Evolutionary conservation across 2,797 vertebrate species (phyloP), one percentile per base, ranked within the genome.

Genomic region (Malurus splendens): DNA sequence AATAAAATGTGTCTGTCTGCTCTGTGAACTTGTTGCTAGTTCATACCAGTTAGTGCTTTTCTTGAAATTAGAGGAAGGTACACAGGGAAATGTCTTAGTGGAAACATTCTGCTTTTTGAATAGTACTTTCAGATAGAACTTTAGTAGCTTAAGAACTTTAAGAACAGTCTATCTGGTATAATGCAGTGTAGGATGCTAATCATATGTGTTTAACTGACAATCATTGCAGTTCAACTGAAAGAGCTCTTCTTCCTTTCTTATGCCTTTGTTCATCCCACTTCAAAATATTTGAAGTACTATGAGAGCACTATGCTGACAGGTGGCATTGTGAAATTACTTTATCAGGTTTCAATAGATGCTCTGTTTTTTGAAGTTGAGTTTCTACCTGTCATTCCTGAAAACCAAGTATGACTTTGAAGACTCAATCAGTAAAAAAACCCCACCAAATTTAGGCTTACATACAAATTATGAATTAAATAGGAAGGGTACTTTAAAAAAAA

Each of bases 231-330:
- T 90, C 54, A 74, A 61, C 66, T 65, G 62, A 85, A 83, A 66
- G 59, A 85, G 8, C 41, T 73, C 12, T 45, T 80, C 27, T 75
- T 76, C 45, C 33, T 77, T 92, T 89, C 38, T 61, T 59, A 44
- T 74, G 16, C n/a, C 55, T 77, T 86, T 93, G 36, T 90, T 92
- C 62, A 87, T 75, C 18, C 87, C 55, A 33, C 59, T 93, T 94
- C 52, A 89, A 86, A 89, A 89, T 87, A 89, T 86, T 86, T 89
- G 59, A 81, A 78, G 27, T 90, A 39, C 23, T 81, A 20, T 2
- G 4, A 45, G n/a, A 93, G 30, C 23, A 28, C n/a, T 78, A 9
- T 60, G 47, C 32, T 90, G 89, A 83, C 82, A 89, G 55, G 55
- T 87, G 59, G 60, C 55, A 87, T 78, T 86, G 59, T 89, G 74